Base-by-base conservation (phyloP, 2,888 invertebrate species). In the Lobophora halterata region DNA sequence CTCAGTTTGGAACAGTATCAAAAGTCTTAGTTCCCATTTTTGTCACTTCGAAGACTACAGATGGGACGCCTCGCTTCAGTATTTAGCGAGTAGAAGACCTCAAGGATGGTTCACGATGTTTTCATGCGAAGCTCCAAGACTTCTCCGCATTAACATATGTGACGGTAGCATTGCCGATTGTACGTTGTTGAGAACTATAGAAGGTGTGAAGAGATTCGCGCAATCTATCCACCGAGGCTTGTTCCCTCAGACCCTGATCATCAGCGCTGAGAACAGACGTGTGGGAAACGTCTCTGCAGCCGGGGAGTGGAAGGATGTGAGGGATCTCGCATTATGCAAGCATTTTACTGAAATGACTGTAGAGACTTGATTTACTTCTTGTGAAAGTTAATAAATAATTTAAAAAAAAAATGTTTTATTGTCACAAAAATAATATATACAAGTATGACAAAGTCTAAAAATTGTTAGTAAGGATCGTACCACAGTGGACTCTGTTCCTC, bases 31-130 rank as follows among this genome's bases (percentile, higher is more conserved):
- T 1, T 19, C 51, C 0, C 29, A 63, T 6, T 77, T 67, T 25
- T 77, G 76, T 31, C 44, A 58, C 11, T 61, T 55, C 25, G 46
- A 73, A 11, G 71, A 75, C 35, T 65, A 49, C 17, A 56, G 59
- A 6, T 75, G 76, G 76, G 58, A 58, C 2, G 51, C 39, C n/a
- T 71, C 71, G 8, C 38, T 77, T 1, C 55, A 50, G 3, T 40
- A 61, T 36, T 35, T 72, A 1, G 51, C 52, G 0, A 48, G 34
- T 3, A 49, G 58, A 16, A 54, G 54, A 25, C 38, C 41, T 32
- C 35, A 44, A 20, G 53, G 55, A 0, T 50, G 46, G 12, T 46
- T 73, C 21, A 39, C 45, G 11, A 38, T 68, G 30, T 13, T 61
- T 2, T 41, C 63, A 1, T 46, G 58, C 3, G 41, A 49, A 21